Evolutionary conservation across 1,140 invertebrate species (phyloP).

Genomic region (Asbolus verrucosus): DNA sequence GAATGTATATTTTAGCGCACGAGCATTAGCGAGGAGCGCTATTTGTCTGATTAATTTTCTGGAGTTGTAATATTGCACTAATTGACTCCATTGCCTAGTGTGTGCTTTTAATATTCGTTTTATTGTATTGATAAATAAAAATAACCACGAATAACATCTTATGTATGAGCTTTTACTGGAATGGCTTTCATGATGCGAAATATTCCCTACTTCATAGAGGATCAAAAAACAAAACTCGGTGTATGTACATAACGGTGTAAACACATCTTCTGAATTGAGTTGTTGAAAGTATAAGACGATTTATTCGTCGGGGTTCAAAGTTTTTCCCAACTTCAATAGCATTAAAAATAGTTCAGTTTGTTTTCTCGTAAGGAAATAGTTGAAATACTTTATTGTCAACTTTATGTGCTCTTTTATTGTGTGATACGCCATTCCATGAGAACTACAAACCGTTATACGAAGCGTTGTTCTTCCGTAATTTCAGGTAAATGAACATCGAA

Average conservation of each 20-base stretch:
- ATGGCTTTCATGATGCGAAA: background rate
- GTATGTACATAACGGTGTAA: conserved; percentile 29
- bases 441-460: background rate
- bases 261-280: conserved; percentile 30
- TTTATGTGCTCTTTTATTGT: conserved; percentile 5
- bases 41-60: too few relatives aligned
- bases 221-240: conserved; percentile 13
- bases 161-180: too few relatives aligned
- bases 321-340: conserved; percentile 8
- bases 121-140: too few relatives aligned
- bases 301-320: conserved; percentile 25
- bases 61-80: too few relatives aligned
- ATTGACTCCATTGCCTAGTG: too few relatives aligned
- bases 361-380: conserved; percentile 17
- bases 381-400: conserved; percentile 20
- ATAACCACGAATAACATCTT: too few relatives aligned
- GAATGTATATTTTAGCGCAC: too few relatives aligned
- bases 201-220: background rate
- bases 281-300: conserved; percentile 22
- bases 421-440: background rate
- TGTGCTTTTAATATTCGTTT: too few relatives aligned
- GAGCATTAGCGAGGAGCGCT: too few relatives aligned
- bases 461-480: too few relatives aligned
- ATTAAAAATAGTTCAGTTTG: conserved; percentile 23
- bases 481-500: conserved; percentile 4